These are phyloP conservation scores for Tonatia bakeri DNA, from an alignment of 2,113 vertebrate species.

Conservation along the genomic window DNA sequence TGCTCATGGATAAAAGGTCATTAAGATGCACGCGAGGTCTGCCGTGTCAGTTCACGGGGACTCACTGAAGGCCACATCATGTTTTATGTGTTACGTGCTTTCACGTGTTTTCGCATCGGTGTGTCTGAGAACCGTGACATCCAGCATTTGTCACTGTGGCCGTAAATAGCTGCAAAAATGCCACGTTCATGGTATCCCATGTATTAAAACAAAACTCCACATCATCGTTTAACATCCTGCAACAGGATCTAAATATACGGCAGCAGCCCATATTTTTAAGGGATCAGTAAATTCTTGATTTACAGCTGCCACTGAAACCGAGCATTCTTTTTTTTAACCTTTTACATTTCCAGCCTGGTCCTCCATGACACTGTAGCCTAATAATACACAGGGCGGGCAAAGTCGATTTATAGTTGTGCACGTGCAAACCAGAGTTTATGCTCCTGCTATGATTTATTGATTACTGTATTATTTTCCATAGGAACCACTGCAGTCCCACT, in stretches of 20 bases:
- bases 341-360: neutral
- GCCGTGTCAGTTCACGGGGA: no score
- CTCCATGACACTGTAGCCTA: no score
- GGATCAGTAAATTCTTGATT: neutral
- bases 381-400: fast-evolving
- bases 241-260: neutral
- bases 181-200: neutral
- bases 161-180: neutral
- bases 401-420: no score
- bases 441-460: neutral
- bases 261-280: fast-evolving
- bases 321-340: neutral
- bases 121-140: neutral
- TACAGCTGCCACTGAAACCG: neutral
- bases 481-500: neutral
- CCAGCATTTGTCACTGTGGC: neutral
- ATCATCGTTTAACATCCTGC: neutral
- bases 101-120: neutral
- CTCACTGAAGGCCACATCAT: no score
- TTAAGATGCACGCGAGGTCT: fast-evolving
- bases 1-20: fast-evolving
- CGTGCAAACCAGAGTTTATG: neutral
- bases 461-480: neutral
- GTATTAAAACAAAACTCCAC: neutral
- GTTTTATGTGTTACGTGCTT: fast-evolving